Conservation (phyloP, 35 echinoderm and acorn worm genomes). For the Nesometra sesokonis region DNA sequence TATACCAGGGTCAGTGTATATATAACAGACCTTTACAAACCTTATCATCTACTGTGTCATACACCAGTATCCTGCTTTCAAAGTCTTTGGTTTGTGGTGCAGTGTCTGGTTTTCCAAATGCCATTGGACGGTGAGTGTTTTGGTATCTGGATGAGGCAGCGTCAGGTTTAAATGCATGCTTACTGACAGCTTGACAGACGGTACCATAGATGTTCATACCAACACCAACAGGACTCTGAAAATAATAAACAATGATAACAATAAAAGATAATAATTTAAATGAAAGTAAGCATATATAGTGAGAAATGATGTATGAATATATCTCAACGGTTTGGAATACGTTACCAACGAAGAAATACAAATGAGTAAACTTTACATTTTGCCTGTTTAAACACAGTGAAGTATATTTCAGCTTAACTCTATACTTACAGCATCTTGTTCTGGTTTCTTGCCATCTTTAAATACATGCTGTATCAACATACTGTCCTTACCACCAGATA, state of each 20-base stretch:
- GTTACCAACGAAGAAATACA: too few relatives aligned
- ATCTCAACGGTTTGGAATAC: background rate
- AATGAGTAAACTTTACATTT: background rate
- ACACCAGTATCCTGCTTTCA: conserved; percentile 53
- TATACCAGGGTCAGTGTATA: background rate
- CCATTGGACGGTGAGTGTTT: conserved; percentile 46
- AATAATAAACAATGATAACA: background rate
- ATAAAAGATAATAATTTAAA: conserved; percentile 6
- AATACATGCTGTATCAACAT: conserved; percentile 88
- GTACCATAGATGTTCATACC: conserved; percentile 79
- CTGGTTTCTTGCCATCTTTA: conserved; percentile 92
- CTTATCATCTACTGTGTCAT: conserved; percentile 30
- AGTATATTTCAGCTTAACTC: too few relatives aligned
- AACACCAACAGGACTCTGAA: conserved; percentile 82
- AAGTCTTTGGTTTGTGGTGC: background rate
- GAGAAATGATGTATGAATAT: too few relatives aligned
- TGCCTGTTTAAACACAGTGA: too few relatives aligned
- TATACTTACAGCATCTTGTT: conserved; percentile 56
- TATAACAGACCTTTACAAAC: background rate
- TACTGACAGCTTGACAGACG: conserved; percentile 55
- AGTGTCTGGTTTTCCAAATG: conserved; percentile 28
- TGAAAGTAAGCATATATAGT: background rate
- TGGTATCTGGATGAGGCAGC: conserved; percentile 8
- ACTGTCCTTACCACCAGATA: conserved; percentile 76
- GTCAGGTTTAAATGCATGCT: background rate